A percentile compares a stretch with the other conserved stretches of the same genome.
phyloP scores from a whole-genome alignment of 2,888 invertebrate genomes.

The Drosophila neutralis region DNA sequence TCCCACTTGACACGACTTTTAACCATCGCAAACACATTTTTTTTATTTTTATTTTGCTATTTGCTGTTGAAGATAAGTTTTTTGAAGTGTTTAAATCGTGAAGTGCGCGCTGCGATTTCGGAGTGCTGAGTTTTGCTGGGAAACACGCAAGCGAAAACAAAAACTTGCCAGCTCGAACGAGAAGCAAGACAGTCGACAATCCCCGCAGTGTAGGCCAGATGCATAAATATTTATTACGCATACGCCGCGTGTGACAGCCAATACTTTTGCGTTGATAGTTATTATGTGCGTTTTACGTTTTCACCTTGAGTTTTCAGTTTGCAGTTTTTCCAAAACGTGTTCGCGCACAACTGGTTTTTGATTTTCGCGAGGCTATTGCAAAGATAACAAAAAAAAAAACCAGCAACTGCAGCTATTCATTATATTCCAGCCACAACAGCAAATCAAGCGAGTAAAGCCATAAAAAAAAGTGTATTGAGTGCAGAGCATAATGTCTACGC shows the following conservation, averaged over 20 bases:
- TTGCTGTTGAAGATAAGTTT: constrained; percentile 19
- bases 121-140: constrained; percentile 24
- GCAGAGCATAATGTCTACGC: constrained; percentile 74
- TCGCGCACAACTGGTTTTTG: constrained; percentile 65
- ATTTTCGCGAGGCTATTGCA: constrained; percentile 11
- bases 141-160: constrained; percentile 17
- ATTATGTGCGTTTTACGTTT: constrained; percentile 28
- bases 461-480: constrained; percentile 31
- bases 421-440: constrained; percentile 9
- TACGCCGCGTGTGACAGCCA: constrained; percentile 67
- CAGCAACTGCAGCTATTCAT: constrained; percentile 34
- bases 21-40: constrained; percentile 35
- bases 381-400: constrained; percentile 13
- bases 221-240: constrained; percentile 76
- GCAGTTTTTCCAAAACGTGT: constrained; percentile 63
- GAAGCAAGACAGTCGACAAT: not conserved
- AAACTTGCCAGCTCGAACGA: constrained; percentile 1
- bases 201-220: constrained; percentile 43
- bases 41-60: not conserved
- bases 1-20: constrained; percentile 67
- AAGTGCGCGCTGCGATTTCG: constrained; percentile 30
- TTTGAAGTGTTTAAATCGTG: constrained; percentile 26
- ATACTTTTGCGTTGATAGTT: constrained; percentile 24
- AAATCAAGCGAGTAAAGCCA: constrained; percentile 33
- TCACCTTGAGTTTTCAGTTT: constrained; percentile 62